A percentile compares a stretch with the other conserved stretches of the same genome.
Conservation (phyloP, 2,888 invertebrate genomes). For the Rosalia funebris region DNA sequence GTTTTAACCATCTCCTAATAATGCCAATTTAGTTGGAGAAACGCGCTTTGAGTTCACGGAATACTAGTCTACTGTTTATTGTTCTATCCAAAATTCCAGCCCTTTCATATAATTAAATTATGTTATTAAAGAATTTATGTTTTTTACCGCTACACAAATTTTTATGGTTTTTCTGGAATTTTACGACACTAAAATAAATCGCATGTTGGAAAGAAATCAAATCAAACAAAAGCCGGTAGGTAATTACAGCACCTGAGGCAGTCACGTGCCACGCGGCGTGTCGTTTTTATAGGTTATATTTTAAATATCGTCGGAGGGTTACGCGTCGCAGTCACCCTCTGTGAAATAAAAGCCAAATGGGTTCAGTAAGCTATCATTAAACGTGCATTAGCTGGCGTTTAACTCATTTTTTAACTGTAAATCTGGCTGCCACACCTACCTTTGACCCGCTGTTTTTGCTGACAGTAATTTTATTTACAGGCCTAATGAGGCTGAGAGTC, state of each 20-base stretch:
- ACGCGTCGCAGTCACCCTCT: constrained; percentile 45
- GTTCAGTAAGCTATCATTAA: constrained; percentile 58
- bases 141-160: no score
- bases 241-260: constrained; percentile 44
- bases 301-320: constrained; percentile 26
- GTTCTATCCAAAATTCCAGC: no score
- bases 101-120: no score
- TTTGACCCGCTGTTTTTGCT: constrained; percentile 36
- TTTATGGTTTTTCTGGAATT: no score
- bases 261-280: constrained; percentile 51
- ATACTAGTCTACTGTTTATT: no score
- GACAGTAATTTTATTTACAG: constrained; percentile 36
- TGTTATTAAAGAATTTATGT: no score
- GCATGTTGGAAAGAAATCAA: constrained; percentile 60
- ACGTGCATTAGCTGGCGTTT: constrained; percentile 58
- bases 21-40: no score
- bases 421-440: constrained; percentile 53
- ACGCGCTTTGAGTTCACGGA: no score
- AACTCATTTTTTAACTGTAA: constrained; percentile 52
- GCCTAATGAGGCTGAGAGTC: constrained; percentile 29
- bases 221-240: constrained; percentile 56
- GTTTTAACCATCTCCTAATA: no score
- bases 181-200: constrained; percentile 47
- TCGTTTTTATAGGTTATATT: constrained; percentile 34
- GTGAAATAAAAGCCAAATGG: constrained; percentile 59